Evolutionary conservation across 2,113 vertebrate species (phyloP).

Genomic region (Hepsetus odoe): DNA sequence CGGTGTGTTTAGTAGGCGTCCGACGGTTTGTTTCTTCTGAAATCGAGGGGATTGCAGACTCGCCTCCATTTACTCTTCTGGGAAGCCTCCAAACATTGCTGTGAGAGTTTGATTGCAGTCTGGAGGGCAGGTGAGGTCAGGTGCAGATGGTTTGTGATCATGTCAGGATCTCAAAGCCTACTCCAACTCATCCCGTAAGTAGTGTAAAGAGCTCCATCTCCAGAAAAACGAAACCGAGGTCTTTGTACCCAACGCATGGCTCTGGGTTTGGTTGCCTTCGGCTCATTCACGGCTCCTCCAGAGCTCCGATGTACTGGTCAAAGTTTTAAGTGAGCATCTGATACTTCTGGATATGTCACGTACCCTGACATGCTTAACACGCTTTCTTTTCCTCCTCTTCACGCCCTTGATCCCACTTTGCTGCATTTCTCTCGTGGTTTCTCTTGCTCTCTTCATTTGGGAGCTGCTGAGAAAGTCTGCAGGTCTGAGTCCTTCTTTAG

Average conservation of each 20-base stretch:
- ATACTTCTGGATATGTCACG: not conserved
- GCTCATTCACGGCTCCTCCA: too few species aligned
- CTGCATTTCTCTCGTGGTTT: not conserved
- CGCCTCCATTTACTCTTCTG: not conserved
- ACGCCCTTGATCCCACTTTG: too few species aligned
- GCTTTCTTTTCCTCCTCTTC: not conserved
- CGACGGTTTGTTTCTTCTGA: not conserved
- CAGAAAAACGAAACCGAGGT: too few species aligned
- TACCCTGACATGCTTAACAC: not conserved
- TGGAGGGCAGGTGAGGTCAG: too few species aligned
- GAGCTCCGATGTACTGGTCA: too few species aligned
- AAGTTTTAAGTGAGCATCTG: too few species aligned
- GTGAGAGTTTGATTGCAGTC: not conserved
- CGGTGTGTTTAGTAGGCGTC: not conserved
- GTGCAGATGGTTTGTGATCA: too few species aligned
- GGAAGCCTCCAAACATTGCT: not conserved
- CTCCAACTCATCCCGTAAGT: too few species aligned
- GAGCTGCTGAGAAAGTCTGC: not conserved
- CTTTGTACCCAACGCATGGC: too few species aligned
- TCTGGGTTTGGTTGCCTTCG: too few species aligned
- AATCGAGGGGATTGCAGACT: not conserved
- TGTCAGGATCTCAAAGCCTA: too few species aligned
- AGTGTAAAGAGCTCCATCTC: too few species aligned
- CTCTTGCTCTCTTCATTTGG: not conserved
- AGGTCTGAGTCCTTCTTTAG: not conserved